These are phyloP conservation scores for Hesperia comma DNA, from an alignment of 2,888 invertebrate species.

Conservation along the genomic window DNA sequence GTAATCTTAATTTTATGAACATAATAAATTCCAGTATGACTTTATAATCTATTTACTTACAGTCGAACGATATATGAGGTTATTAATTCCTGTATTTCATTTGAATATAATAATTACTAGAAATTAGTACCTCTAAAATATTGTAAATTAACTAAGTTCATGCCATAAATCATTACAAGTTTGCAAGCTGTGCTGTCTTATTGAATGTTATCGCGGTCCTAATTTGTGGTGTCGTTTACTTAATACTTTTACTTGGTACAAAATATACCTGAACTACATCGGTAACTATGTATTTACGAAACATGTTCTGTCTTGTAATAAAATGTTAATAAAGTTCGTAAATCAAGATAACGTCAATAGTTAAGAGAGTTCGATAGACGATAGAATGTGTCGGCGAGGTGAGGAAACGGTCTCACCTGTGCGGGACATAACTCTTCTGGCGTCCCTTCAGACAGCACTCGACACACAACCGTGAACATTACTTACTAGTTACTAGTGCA, in stretches of 20 bases:
- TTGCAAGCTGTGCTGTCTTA: conserved; percentile 19
- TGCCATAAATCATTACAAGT: conserved; percentile 20
- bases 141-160: conserved; percentile 7
- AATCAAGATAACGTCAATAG: conserved; percentile 81
- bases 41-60: conserved; percentile 76
- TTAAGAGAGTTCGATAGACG: conserved; percentile 71
- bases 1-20: conserved; percentile 79
- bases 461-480: conserved; percentile 13
- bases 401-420: conserved; percentile 67
- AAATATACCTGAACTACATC: conserved; percentile 42
- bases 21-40: conserved; percentile 79
- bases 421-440: conserved; percentile 63
- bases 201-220: conserved; percentile 20
- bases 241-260: conserved; percentile 26
- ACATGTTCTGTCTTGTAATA: conserved; percentile 70
- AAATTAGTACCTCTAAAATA: conserved; percentile 43
- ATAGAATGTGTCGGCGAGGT: conserved; percentile 63
- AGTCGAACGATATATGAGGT: not conserved
- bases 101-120: not conserved
- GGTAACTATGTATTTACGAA: conserved; percentile 56
- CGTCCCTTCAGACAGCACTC: conserved; percentile 37
- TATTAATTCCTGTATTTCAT: conserved; percentile 2
- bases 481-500: not conserved
- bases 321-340: conserved; percentile 80
- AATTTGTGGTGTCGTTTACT: conserved; percentile 30